Evolutionary conservation across 2,113 vertebrate genomes (phyloP).

Genomic region (Xenopus laevis): DNA sequence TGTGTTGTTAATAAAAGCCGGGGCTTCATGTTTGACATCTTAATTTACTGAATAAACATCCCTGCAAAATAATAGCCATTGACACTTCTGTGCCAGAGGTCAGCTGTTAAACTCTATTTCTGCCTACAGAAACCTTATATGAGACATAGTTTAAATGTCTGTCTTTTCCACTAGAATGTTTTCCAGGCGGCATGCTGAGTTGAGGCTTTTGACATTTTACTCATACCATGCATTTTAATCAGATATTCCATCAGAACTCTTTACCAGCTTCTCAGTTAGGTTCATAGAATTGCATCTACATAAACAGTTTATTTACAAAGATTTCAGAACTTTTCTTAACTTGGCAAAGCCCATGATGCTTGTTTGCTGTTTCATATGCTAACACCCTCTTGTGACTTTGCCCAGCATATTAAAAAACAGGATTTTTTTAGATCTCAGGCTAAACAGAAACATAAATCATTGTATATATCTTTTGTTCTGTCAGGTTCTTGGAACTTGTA

Average conservation of each 20-base stretch:
- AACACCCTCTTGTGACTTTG: no score
- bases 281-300: background rate
- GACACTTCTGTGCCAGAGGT: background rate
- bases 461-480: no score
- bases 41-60: background rate
- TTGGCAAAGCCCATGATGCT: no score
- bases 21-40: no score
- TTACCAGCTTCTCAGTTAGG: background rate
- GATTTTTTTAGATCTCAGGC: no score
- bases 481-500: no score
- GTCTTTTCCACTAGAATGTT: background rate
- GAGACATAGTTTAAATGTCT: background rate
- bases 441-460: no score
- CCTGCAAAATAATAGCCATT: background rate
- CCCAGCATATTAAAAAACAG: no score
- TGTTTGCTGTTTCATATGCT: no score
- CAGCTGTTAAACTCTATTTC: background rate
- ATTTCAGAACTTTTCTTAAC: background rate
- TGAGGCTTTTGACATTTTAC: background rate
- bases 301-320: background rate
- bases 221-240: constrained; percentile 13
- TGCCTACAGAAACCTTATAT: background rate
- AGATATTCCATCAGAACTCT: constrained; percentile 16
- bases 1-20: no score
- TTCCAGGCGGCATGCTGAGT: background rate